Conservation (phyloP, 2,113 vertebrate genomes). For the Crotalus horridus region DNA sequence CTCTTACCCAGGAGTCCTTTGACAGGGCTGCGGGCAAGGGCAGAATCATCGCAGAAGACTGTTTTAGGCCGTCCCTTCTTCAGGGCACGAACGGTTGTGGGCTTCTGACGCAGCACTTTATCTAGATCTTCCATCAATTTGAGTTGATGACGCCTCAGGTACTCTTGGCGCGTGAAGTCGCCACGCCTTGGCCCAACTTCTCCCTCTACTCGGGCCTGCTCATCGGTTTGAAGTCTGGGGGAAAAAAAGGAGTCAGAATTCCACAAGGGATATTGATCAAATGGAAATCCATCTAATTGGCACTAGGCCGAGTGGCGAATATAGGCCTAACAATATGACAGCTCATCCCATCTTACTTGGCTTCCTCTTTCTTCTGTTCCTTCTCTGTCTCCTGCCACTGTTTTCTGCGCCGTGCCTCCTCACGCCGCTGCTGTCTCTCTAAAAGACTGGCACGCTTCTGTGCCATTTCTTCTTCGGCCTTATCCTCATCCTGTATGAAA, state of each 20-base stretch:
- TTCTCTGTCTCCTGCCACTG: conserved; percentile 85
- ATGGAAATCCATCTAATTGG: neutral
- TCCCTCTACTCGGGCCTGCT: conserved; percentile 68
- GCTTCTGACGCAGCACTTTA: conserved; percentile 84
- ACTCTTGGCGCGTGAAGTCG: conserved; percentile 84
- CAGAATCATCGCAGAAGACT: conserved; percentile 85
- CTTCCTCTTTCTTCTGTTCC: conserved; percentile 76
- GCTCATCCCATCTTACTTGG: conserved; percentile 39
- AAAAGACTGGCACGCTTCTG: conserved; percentile 80
- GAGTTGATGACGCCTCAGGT: conserved; percentile 82
- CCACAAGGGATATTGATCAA: neutral
- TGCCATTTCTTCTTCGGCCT: conserved; percentile 84
- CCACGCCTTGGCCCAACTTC: conserved; percentile 69
- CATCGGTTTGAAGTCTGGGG: conserved; percentile 32
- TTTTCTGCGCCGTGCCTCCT: conserved; percentile 78
- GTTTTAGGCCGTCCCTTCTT: conserved; percentile 81
- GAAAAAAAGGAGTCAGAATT: neutral
- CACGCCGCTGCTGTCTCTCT: conserved; percentile 85
- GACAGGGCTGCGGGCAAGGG: conserved; percentile 79
- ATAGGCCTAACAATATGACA: neutral
- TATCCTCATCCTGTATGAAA: conserved; percentile 70
- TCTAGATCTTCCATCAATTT: conserved; percentile 91
- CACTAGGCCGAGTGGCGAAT: neutral
- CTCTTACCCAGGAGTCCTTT: conserved; percentile 81
- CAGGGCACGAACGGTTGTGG: conserved; percentile 73